These are phyloP conservation scores for Poecilia picta DNA, from an alignment of 2,797 vertebrate genomes.

Conservation along the genomic window DNA sequence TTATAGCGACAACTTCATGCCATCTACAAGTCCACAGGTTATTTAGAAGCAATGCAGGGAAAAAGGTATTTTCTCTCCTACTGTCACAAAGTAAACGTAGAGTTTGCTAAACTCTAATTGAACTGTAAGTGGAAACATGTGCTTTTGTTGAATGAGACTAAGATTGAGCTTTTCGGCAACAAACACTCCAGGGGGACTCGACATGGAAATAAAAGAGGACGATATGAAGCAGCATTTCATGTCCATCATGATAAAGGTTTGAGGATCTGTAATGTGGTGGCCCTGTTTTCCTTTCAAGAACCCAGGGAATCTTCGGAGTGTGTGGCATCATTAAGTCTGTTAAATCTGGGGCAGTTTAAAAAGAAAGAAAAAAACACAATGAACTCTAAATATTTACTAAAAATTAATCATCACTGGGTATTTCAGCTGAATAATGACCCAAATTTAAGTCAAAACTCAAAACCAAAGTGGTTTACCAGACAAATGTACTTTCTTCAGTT, in stretches of 20 bases:
- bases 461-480: neutral
- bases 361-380: neutral
- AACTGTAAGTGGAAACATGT: neutral
- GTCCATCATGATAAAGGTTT: neutral
- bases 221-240: neutral
- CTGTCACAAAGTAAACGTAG: neutral
- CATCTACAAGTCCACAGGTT: neutral
- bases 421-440: neutral
- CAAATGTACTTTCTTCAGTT: neutral
- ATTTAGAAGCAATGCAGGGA: neutral
- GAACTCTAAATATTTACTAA: neutral
- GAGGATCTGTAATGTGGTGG: neutral
- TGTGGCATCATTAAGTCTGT: neutral
- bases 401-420: neutral
- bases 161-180: neutral
- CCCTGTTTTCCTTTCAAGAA: neutral
- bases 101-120: neutral
- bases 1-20: neutral
- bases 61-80: neutral
- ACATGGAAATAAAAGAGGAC: neutral
- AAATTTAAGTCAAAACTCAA: neutral
- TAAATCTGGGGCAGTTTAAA: neutral
- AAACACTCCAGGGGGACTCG: neutral
- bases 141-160: neutral
- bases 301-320: neutral